Evolutionary conservation across 2,797 vertebrate genomes (phyloP).

Genomic region (Ataeniobius toweri): DNA sequence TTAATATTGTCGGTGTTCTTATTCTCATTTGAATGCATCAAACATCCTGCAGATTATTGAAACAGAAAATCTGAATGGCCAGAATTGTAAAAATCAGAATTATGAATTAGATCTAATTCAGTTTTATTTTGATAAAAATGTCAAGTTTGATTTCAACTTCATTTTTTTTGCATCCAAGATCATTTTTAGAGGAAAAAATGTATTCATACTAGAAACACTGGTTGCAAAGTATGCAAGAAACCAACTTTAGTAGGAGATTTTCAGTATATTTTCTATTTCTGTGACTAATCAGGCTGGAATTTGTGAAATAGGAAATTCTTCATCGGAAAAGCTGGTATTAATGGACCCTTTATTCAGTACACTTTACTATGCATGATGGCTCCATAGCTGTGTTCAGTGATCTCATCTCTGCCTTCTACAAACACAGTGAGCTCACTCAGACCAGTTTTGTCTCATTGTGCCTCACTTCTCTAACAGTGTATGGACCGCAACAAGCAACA

Average conservation of each 20-base stretch:
- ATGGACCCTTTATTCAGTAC: slow-evolving; percentile 3
- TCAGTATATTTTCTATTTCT: not conserved
- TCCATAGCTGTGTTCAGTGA: slow-evolving; percentile 49
- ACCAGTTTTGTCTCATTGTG: no score
- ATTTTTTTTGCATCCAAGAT: not conserved
- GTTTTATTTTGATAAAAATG: no score
- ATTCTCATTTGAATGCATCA: no score
- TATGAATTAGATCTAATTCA: no score
- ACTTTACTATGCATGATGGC: slow-evolving; percentile 38
- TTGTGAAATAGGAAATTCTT: not conserved
- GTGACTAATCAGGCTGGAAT: not conserved
- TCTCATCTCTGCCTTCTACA: slow-evolving; percentile 49
- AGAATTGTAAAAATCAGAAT: no score
- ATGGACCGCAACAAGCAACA: not conserved
- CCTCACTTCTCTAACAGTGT: no score
- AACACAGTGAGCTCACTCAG: slow-evolving; percentile 31
- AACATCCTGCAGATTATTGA: no score
- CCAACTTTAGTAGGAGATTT: not conserved
- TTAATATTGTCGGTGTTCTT: no score
- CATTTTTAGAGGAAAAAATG: not conserved
- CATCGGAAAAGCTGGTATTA: not conserved
- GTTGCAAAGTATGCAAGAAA: not conserved
- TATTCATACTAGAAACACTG: not conserved
- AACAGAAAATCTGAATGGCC: no score
- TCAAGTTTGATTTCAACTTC: not conserved